Conservation (phyloP, 2,113 vertebrate genomes). For the Aegypius monachus region DNA sequence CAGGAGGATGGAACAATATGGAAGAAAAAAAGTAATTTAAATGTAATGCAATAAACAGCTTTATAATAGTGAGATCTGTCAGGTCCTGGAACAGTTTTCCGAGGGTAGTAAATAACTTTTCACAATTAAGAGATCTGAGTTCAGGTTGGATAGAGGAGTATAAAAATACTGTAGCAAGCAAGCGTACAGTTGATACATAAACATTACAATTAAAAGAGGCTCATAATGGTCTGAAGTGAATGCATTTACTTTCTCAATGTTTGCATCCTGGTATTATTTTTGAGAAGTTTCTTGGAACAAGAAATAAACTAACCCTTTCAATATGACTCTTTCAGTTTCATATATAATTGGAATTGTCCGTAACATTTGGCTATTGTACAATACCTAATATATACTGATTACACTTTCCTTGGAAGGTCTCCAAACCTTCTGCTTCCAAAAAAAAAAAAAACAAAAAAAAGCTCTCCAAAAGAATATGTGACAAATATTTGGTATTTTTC, state of each 20-base stretch:
- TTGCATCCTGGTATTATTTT: not conserved
- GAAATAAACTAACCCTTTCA: not conserved
- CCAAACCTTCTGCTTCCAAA: not conserved
- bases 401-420: not conserved
- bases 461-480: not conserved
- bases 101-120: not conserved
- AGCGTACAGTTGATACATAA: rapidly evolving
- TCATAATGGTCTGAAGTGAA: not conserved
- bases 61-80: not conserved
- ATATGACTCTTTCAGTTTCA: not conserved
- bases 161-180: not conserved
- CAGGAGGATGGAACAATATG: not conserved
- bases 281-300: not conserved
- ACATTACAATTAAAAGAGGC: not conserved
- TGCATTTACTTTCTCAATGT: not conserved
- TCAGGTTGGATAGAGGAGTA: not conserved
- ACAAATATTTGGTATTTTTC: not conserved
- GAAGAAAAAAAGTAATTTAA: not conserved
- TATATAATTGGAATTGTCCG: not conserved
- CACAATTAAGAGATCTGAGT: not conserved
- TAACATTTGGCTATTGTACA: not conserved
- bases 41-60: not conserved
- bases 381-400: not conserved
- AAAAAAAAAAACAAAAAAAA: not conserved
- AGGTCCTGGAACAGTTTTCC: not conserved